These are phyloP conservation scores for Octonoba sinensis DNA, from an alignment of 2,888 invertebrate genomes.

Conservation along the genomic window DNA sequence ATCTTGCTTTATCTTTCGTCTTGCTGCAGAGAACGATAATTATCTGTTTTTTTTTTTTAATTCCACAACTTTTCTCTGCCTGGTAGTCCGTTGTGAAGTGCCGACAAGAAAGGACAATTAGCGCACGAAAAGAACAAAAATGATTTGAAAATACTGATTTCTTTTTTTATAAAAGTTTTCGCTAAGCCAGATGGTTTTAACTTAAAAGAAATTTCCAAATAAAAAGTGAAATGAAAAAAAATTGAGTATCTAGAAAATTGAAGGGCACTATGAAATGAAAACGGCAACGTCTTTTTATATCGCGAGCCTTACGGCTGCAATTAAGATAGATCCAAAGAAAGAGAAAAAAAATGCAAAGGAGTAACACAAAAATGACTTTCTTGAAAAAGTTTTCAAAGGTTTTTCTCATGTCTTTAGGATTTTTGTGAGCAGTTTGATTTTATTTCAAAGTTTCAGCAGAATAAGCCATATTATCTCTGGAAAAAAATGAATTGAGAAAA, in stretches of 20 bases:
- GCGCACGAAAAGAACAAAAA: neutral
- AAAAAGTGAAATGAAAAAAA: conserved; percentile 23
- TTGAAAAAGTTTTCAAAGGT: conserved; percentile 10
- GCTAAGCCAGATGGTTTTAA: conserved; percentile 45
- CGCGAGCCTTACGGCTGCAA: conserved; percentile 42
- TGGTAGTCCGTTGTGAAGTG: too few relatives aligned
- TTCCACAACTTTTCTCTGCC: too few relatives aligned
- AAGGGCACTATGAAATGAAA: conserved; percentile 53
- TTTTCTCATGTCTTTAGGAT: conserved; percentile 41
- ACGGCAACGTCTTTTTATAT: conserved; percentile 36
- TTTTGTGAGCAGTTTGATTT: neutral
- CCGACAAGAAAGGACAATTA: conserved; percentile 19
- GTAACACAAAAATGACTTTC: conserved; percentile 27
- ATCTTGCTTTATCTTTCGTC: too few relatives aligned
- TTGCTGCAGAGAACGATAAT: too few relatives aligned
- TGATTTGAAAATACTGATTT: neutral
- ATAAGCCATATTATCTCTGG: too few relatives aligned
- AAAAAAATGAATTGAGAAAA: too few relatives aligned
- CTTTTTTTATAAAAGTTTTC: conserved; percentile 40
- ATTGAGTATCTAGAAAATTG: conserved; percentile 35
- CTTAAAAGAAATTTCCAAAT: conserved; percentile 8
- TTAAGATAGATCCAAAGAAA: conserved; percentile 36
- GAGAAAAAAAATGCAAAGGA: conserved; percentile 11
- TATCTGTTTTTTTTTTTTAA: too few relatives aligned
- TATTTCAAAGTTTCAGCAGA: too few relatives aligned